A percentile compares a stretch with the other conserved stretches of the same genome.
These are phyloP conservation scores for Luperina nickerlii DNA, from an alignment of 2,888 invertebrate species.

Conservation along the genomic window DNA sequence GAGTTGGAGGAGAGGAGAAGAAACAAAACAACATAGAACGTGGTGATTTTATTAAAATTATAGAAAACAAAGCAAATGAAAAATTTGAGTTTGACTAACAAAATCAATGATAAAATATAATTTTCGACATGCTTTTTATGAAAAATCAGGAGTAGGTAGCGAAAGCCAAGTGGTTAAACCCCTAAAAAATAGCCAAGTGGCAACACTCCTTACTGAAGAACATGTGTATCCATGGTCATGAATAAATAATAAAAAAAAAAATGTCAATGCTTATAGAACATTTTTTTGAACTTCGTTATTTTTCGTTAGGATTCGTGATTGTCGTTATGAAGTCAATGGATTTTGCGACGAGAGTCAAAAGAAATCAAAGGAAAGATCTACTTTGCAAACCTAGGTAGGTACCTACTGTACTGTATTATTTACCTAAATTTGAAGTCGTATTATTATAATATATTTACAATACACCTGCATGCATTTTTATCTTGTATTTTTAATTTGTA, in stretches of 20 bases:
- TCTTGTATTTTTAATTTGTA: neutral
- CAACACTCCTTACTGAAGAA: conserved; percentile 2
- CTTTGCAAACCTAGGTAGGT: neutral
- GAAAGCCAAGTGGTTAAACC: neutral
- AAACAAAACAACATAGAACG: neutral
- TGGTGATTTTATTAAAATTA: neutral
- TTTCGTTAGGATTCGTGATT: neutral
- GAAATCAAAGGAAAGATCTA: neutral
- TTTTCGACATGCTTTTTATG: too few species aligned
- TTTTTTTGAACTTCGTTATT: neutral
- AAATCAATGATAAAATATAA: neutral
- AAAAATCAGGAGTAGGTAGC: neutral
- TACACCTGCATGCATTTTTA: neutral
- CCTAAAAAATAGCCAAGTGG: neutral
- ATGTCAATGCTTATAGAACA: neutral
- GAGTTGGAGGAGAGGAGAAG: too few species aligned
- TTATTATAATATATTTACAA: neutral
- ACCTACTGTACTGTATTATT: neutral
- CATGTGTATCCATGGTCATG: too few species aligned
- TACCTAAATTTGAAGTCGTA: neutral
- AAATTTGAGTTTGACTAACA: neutral
- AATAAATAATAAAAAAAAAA: too few species aligned
- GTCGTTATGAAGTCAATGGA: neutral
- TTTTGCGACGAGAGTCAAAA: neutral
- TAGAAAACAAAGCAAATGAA: too few species aligned